Conservation (phyloP, 2,888 invertebrate species). For the Gastracanthus pulcherrimus region DNA sequence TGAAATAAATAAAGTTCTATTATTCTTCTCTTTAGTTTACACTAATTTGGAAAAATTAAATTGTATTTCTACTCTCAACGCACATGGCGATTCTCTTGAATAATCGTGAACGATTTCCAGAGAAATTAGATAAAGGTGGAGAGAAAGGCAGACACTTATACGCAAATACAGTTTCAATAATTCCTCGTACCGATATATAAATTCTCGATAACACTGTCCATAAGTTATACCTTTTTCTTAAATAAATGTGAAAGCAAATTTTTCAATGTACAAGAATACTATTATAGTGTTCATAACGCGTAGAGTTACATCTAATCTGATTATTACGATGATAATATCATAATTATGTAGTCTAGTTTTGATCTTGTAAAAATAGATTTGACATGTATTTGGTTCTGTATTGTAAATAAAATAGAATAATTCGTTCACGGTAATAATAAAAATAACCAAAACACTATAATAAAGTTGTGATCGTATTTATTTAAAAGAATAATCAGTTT, state of each 20-base stretch:
- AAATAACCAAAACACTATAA: too few species aligned
- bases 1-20: too few species aligned
- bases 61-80: too few species aligned
- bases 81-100: too few species aligned
- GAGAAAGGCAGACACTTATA: conserved; percentile 33
- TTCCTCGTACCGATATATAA: conserved; percentile 1
- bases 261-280: background rate
- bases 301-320: background rate
- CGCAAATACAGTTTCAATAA: conserved; percentile 47
- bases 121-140: conserved; percentile 6
- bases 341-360: conserved; percentile 21
- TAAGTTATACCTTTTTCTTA: background rate
- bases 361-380: background rate
- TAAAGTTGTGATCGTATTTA: background rate
- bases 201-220: background rate
- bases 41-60: too few species aligned
- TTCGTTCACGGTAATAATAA: too few species aligned
- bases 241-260: conserved; percentile 13
- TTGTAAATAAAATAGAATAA: background rate
- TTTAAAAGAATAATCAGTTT: background rate
- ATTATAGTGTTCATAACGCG: background rate
- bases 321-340: conserved; percentile 35
- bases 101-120: background rate
- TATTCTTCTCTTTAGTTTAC: too few species aligned
- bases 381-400: background rate